Base-by-base conservation (phyloP, 2,888 invertebrate species). In the Drosophila tripunctata region DNA sequence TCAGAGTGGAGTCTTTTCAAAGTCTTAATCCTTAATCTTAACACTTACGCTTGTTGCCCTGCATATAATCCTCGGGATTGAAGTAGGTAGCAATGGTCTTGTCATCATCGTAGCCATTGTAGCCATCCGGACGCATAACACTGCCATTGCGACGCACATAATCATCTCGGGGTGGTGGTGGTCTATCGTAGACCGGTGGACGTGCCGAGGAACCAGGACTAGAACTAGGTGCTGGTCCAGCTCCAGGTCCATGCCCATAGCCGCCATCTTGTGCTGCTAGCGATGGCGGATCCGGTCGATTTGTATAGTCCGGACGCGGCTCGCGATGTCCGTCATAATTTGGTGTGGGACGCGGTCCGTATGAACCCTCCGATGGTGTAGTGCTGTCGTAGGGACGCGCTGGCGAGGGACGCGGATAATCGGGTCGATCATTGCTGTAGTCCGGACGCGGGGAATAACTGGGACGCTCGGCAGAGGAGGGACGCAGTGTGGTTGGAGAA, bases 21-120 rank as follows among this genome's bases (percentile, higher is more conserved):
- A n/a, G n/a, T n/a, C n/a, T n/a, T n/a, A n/a, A n/a, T n/a, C n/a
- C n/a, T n/a, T n/a, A n/a, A n/a, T n/a, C n/a, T n/a, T n/a, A n/a
- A n/a, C 0, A n/a, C 90, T 89, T 73, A 91, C 91, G 87, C 72
- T 89, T 90, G 56, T 83, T 74, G 55, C 80, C 89, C 8, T 86
- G 75, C 61, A 86, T 74, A 4, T 91, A 91, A 36, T 91, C 91
- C 31, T 90, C 90, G 1, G 91, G 91, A 88, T 91, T 91, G 50
- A 91, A 91, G 60, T 88, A 91, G 1, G 91, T 91, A 30, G 90
- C 87, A 41, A 91, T 91, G 5, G 88, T 87, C 61, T 91, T 90
- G 45, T 91, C 91, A 38, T 89, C 89, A 35, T 87, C 85, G 55
- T 89, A 88, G 45, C 80, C 85, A 30, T 69, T 72, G 51, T 88